These are phyloP conservation scores for Solenopsis invicta DNA, from an alignment of 1,140 invertebrate genomes.

Conservation along the genomic window DNA sequence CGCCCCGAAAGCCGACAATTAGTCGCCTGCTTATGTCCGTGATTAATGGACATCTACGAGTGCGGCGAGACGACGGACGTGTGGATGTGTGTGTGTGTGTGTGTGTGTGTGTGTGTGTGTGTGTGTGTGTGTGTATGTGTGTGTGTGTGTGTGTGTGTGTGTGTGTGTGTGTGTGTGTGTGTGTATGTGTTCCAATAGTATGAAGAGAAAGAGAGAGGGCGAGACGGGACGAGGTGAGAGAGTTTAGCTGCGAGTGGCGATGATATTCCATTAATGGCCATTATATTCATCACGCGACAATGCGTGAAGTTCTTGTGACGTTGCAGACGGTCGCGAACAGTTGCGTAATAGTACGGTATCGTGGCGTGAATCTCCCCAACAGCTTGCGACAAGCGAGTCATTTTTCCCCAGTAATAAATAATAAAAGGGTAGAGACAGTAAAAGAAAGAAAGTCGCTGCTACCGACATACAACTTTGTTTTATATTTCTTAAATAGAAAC, in stretches of 20 bases:
- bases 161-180: too few relatives aligned
- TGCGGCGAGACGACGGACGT: constrained; percentile 78
- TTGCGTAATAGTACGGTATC: constrained; percentile 35
- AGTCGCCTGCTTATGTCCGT: constrained; percentile 83
- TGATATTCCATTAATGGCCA: constrained; percentile 80
- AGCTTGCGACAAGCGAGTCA: constrained; percentile 4
- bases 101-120: constrained; percentile 41
- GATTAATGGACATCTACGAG: constrained; percentile 83
- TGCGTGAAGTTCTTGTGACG: constrained; percentile 63
- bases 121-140: constrained; percentile 38
- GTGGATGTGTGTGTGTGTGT: too few relatives aligned
- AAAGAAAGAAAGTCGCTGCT: too few relatives aligned
- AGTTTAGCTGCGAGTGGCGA: constrained; percentile 71
- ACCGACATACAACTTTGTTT: too few relatives aligned
- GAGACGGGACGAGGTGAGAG: constrained; percentile 51
- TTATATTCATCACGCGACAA: constrained; percentile 82
- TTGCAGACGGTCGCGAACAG: constrained; percentile 36
- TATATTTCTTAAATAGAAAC: too few relatives aligned
- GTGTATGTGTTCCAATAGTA: constrained; percentile 77
- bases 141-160: too few relatives aligned
- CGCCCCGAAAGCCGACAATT: constrained; percentile 82
- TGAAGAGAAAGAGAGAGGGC: constrained; percentile 54
- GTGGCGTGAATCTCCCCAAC: constrained; percentile 16
- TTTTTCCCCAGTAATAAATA: constrained; percentile 12
- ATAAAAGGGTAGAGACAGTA: not conserved